Conservation (phyloP, 2,113 vertebrate genomes). For the Corythornis vintsioides region DNA sequence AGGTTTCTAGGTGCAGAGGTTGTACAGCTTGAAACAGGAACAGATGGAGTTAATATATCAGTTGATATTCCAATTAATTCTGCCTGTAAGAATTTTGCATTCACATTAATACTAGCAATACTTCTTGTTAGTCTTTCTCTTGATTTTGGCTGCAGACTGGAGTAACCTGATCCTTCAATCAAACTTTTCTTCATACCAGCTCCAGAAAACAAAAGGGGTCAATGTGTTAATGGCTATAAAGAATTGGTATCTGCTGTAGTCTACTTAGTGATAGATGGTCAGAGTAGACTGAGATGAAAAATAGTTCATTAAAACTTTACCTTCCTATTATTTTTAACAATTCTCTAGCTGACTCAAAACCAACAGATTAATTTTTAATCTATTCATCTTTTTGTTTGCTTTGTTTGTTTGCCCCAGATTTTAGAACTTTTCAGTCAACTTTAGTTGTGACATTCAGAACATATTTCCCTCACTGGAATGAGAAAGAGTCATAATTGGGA, state of each 20-base stretch:
- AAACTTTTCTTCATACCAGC: not conserved
- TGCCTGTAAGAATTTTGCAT: not conserved
- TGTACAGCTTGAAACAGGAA: not conserved
- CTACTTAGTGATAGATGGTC: not conserved
- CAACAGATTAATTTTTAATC: not conserved
- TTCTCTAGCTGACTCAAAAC: not conserved
- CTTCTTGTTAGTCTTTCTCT: not conserved
- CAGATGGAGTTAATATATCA: not conserved
- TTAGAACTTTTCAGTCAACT: not conserved
- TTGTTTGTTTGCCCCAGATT: not conserved
- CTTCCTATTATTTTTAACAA: not conserved
- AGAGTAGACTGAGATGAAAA: not conserved
- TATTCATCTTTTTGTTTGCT: not conserved
- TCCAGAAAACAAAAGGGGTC: not conserved
- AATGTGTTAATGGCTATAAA: not conserved
- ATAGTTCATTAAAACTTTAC: not conserved
- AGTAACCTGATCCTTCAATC: not conserved
- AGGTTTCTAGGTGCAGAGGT: not conserved
- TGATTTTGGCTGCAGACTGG: not conserved
- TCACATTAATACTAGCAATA: not conserved
- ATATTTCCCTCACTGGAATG: not conserved
- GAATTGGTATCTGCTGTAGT: not conserved
- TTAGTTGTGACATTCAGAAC: not conserved
- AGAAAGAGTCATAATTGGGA: conserved; percentile 3
- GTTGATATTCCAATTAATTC: conserved; percentile 20